phyloP scores from a whole-genome alignment of 2,113 vertebrate genomes.

The Progne subis region DNA sequence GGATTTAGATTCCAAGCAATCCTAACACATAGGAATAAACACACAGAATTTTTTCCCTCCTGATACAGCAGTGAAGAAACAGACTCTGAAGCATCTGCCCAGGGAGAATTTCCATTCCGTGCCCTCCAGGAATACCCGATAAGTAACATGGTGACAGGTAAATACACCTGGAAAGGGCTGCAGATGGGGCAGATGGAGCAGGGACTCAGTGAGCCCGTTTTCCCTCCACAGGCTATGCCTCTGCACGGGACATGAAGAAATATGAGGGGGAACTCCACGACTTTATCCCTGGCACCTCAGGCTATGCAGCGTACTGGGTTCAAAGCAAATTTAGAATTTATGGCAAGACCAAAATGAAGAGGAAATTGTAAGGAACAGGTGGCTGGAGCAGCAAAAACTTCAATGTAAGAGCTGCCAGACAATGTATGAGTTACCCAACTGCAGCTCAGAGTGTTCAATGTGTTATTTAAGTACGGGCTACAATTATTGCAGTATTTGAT shows the following conservation, averaged over 20 bases:
- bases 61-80: background rate
- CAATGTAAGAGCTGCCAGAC: background rate
- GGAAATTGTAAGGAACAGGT: background rate
- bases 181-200: background rate
- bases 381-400: background rate
- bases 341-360: constrained; percentile 38
- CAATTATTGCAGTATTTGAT: background rate
- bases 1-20: background rate
- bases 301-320: constrained; percentile 68
- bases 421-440: fast-evolving
- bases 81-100: background rate
- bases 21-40: fast-evolving
- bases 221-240: constrained; percentile 64
- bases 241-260: constrained; percentile 73
- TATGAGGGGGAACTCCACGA: constrained; percentile 70
- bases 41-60: fast-evolving
- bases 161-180: background rate
- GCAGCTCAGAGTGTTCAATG: fast-evolving
- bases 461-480: background rate
- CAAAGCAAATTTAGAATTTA: constrained; percentile 49
- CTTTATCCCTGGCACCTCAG: constrained; percentile 69
- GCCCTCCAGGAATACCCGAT: constrained; percentile 32
- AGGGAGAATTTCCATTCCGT: background rate
- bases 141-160: constrained; percentile 73
- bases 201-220: fast-evolving